Base-by-base conservation (phyloP, 2,113 vertebrate species). In the Leiothrix lutea region DNA sequence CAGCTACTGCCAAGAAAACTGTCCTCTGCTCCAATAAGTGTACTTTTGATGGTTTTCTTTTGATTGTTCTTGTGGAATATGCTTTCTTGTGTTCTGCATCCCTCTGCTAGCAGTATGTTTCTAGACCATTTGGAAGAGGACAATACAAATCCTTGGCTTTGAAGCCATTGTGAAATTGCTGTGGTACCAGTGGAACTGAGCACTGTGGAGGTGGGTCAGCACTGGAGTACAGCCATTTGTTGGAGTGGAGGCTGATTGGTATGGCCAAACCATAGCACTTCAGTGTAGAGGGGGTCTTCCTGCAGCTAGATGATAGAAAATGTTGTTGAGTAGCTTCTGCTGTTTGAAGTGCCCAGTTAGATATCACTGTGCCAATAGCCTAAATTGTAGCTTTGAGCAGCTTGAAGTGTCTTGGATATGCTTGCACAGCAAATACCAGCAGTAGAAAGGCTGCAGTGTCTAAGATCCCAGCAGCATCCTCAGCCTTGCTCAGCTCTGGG, bases 151-250 rank as follows among this genome's bases (percentile, higher is more conserved):
- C 26, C 24, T 50, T 24, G 8, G 25, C 19, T 12, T 22, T 86
- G 71, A 86, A 75, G 14, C 8, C 3, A 6, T 12, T 35, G 21
- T 88, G 54, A 86, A 86, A 26, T 85, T 64, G 15, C 60, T 57
- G 2, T 66, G 36, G 33, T 67, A 13, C 12, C 11, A 8, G 36
- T 48, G 31, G 71, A 81, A 38, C 14, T 78, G 21, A 53, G 35
- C 1, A 1, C 25, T 91, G 25, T 0, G 1, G 17, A 42, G 79
- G 35, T 80, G 66, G 10, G 17, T 84, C 26, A 36, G n/a, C 5
- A 1, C 12, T 29, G 31, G 42, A 40, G 35, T 28, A 18, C 21
- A 50, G 25, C 17, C 21, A 1, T 80, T 69, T 83, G 33, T 80
- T 48, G 54, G 66, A 80, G 45, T 3, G 8, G 44, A 80, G 28